A percentile compares a stretch with the other conserved stretches of the same genome.
These are phyloP conservation scores for Cydia strobilella DNA, from an alignment of 1,140 invertebrate species.

Conservation along the genomic window DNA sequence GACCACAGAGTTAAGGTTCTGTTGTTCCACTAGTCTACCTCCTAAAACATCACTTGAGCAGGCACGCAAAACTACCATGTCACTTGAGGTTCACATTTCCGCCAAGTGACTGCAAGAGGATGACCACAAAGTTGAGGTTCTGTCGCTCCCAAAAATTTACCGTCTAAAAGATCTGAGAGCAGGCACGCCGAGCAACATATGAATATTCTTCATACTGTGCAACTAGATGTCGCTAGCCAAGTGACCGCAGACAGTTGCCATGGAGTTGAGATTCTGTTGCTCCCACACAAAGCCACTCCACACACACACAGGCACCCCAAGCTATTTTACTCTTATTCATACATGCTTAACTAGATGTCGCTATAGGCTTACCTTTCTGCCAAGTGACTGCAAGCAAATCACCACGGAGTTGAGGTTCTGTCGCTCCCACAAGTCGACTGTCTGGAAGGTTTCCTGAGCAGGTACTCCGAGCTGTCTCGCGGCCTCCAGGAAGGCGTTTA, in stretches of 20 bases:
- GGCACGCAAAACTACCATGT: conserved; percentile 7
- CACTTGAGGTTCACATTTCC: conserved; percentile 98
- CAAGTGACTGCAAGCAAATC: conserved; percentile 95
- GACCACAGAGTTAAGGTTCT: conserved; percentile 97
- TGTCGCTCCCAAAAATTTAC: conserved; percentile 97
- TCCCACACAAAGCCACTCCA: too few relatives aligned
- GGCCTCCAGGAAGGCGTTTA: conserved; percentile 94
- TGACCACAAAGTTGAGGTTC: conserved; percentile 97
- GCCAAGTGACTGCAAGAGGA: conserved; percentile 95
- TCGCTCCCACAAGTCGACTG: conserved; percentile 96
- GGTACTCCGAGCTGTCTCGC: conserved; percentile 95
- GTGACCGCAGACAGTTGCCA: conserved; percentile 96
- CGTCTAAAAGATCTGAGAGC: conserved; percentile 97
- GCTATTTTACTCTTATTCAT: conserved; percentile 80
- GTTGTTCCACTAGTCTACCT: conserved; percentile 66
- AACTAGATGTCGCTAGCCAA: conserved; percentile 80
- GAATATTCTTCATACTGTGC: too few relatives aligned
- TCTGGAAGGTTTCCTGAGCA: conserved; percentile 97
- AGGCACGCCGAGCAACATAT: conserved; percentile 88
- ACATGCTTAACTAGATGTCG: not conserved
- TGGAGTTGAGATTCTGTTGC: conserved; percentile 55
- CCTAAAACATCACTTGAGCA: too few relatives aligned
- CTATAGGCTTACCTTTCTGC: conserved; percentile 89
- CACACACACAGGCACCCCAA: too few relatives aligned
- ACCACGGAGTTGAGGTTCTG: conserved; percentile 98